Percentiles rank a stretch among this genome's conserved stretches.
These are phyloP conservation scores for Sminthurides aquaticus DNA, from an alignment of 2,888 invertebrate genomes.

Conservation along the genomic window DNA sequence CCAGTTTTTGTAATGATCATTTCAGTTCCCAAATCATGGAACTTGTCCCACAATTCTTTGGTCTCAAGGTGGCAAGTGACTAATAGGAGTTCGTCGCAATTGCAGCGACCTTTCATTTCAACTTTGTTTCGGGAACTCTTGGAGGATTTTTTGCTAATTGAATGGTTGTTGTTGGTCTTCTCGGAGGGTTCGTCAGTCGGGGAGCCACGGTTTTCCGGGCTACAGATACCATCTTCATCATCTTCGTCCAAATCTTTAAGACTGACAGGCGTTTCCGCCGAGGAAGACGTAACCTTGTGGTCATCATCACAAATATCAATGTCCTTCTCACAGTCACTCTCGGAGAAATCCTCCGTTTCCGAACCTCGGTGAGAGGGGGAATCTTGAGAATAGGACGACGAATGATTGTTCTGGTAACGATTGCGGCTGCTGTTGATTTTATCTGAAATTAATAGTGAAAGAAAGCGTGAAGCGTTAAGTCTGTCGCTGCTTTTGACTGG, in stretches of 20 bases:
- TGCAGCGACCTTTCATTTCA: slow-evolving; percentile 53
- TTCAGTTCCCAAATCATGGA: slow-evolving; percentile 68
- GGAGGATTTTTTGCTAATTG: slow-evolving; percentile 23
- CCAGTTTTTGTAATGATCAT: slow-evolving; percentile 82
- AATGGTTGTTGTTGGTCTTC: slow-evolving; percentile 20
- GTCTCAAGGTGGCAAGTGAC: slow-evolving; percentile 70
- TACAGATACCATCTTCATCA: slow-evolving; percentile 39
- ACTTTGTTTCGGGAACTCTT: slow-evolving; percentile 44
- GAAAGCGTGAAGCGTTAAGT: background rate
- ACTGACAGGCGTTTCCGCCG: slow-evolving; percentile 42
- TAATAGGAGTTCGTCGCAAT: slow-evolving; percentile 58
- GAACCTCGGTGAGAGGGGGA: slow-evolving; percentile 35
- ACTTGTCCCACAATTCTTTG: slow-evolving; percentile 74
- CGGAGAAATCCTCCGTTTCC: slow-evolving; percentile 40
- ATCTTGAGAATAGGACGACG: slow-evolving; percentile 24
- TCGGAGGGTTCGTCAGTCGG: slow-evolving; percentile 25
- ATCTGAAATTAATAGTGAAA: slow-evolving; percentile 4
- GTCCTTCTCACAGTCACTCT: slow-evolving; percentile 43
- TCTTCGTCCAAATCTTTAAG: slow-evolving; percentile 39
- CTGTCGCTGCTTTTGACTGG: too few species aligned
- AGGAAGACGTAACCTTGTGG: slow-evolving; percentile 40
- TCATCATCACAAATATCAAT: slow-evolving; percentile 44
- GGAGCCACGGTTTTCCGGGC: slow-evolving; percentile 37
- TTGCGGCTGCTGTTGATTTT: slow-evolving; percentile 19
- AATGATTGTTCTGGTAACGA: slow-evolving; percentile 23